Evolutionary conservation across 2,888 invertebrate genomes (phyloP), one percentile per base, ranked within the genome.

Genomic region (Acanthosepion pharaonis): DNA sequence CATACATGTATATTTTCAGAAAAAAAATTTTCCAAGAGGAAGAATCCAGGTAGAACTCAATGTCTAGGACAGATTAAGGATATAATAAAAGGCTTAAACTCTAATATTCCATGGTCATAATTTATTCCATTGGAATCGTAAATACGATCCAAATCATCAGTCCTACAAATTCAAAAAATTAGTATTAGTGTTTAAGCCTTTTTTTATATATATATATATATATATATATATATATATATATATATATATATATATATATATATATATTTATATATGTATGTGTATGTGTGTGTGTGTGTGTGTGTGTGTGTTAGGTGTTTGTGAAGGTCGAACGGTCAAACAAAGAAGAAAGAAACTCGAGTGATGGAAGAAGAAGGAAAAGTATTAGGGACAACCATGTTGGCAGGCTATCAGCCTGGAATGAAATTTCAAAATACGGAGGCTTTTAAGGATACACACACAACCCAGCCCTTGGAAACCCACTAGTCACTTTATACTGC

Each of bases 241-340:
- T 9, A n/a, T n/a, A 33, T n/a, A 78, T n/a, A 78, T 11, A 78
- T n/a, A 78, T 78, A 33, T 78, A n/a, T 64, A 78, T 78, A 28
- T 78, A 78, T 78, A 78, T 78, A 78, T 78, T 9, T 78, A n/a
- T 78, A 78, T 78, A 15, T 15, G n/a, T 33, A 33, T 9, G 15
- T 0, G n/a, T 1, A 0, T 33, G 33, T 78, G 9, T 15, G n/a
- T 33, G n/a, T 9, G 15, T 0, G n/a, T 1, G 0, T 28, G 20
- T 5, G 28, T 1, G 15, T 3, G 51, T 15, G 8, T 11, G 51
- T 0, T 64, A 64, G 25, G 8, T 1, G 64, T 18, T n/a, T n/a
- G 11, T 78, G 78, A 78, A 78, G 78, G 78, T 33, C 78, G 33
- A 78, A 11, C 15, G 78, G 5, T 78, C 9, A 78, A n/a, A 15